phyloP scores from a whole-genome alignment of 2,888 invertebrate species.

The Serrognathus titanus region DNA sequence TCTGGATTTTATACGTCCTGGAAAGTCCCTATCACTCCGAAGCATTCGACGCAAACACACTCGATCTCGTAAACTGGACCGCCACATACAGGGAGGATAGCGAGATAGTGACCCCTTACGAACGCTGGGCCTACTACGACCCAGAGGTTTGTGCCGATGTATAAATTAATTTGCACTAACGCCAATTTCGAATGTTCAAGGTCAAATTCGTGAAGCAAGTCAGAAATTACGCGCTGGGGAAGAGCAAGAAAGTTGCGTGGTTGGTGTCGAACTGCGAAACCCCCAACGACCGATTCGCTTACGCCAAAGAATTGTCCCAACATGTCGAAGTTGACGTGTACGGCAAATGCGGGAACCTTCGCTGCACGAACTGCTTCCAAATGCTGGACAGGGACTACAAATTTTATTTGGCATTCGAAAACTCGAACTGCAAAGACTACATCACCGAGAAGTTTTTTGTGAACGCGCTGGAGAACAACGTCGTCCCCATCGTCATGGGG shows the following conservation, averaged over 20 bases:
- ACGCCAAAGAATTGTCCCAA: conserved; percentile 80
- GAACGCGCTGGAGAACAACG: conserved; percentile 82
- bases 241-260: conserved; percentile 95
- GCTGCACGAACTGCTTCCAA: conserved; percentile 89
- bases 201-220: conserved; percentile 47
- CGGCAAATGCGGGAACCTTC: conserved; percentile 82
- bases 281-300: conserved; percentile 82
- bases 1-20: conserved; percentile 90
- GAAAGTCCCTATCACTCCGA: conserved; percentile 97
- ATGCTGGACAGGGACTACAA: conserved; percentile 91
- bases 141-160: conserved; percentile 41
- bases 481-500: conserved; percentile 94
- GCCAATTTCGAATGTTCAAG: conserved; percentile 27
- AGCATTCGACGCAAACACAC: conserved; percentile 62
- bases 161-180: no score
- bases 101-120: conserved; percentile 94
- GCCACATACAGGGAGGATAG: conserved; percentile 94
- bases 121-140: conserved; percentile 88
- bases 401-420: conserved; percentile 95
- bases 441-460: conserved; percentile 97
- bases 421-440: conserved; percentile 94
- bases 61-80: conserved; percentile 84
- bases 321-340: conserved; percentile 83
- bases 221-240: conserved; percentile 82
- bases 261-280: conserved; percentile 97